Evolutionary conservation across 2,888 invertebrate species (phyloP), one percentile per base, ranked within the genome.

Genomic region (Mythimna loreyi): DNA sequence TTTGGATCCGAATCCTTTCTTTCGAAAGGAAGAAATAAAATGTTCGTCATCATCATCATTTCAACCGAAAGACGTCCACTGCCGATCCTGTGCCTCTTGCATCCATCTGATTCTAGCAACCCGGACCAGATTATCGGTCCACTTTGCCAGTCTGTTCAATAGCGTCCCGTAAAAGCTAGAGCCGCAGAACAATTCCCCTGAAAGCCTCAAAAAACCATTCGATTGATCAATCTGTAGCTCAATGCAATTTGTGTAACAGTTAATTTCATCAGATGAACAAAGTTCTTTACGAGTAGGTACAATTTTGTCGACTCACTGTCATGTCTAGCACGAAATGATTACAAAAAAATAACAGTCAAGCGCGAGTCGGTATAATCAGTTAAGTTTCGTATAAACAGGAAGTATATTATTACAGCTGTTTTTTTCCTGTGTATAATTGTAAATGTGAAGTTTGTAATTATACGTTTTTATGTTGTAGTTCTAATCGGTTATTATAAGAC

Each of bases 301-400:
- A 23, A 57, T 52, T 58, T 3, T 50, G 72, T 16, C 45, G 40
- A 67, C n/a, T 75, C 75, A 63, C 45, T 33, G 59, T 8, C 19
- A 16, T 11, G 13, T 56, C 64, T 47, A 36, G 45, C 62, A 61
- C 28, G 49, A 75, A 52, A 50, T 50, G 1, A 19, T 75, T 56
- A 43, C 67, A 67, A 67, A 67, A 75, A 75, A 59, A 25, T n/a
- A 25, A 4, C 11, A 4, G 72, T 43, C 67, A 72, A 76, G 67
- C 33, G 47, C n/a, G 76, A 72, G 28, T 58, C 61, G 66, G 0
- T 40, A 21, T 57, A 36, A 65, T 59, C 23, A 5, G 11, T 5
- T 6, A 43, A 61, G 57, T 65, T 58, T 71, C 36, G 33, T 58
- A 71, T 57, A 49, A 61, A 60, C 65, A 75, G 75, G 75, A 75